Evolutionary conservation across 2,113 vertebrate species (phyloP).

Genomic region (Trogon melanurus): DNA sequence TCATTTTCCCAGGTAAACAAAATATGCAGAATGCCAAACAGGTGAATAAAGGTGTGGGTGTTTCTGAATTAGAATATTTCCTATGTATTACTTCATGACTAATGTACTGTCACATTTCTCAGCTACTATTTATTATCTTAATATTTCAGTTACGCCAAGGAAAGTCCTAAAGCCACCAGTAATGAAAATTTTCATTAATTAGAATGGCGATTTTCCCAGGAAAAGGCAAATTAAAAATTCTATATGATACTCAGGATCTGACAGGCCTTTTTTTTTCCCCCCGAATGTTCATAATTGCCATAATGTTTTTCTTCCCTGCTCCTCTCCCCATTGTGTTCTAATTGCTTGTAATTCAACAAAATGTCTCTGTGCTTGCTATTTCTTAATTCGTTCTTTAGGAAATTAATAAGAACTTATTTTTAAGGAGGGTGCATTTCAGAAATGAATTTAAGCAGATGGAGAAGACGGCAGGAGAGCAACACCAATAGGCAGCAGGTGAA

Average conservation of each 20-base stretch:
- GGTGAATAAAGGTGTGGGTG: not conserved
- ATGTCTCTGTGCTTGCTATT: not conserved
- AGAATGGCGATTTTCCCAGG: not conserved
- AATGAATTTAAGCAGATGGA: conserved; percentile 53
- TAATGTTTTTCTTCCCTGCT: not conserved
- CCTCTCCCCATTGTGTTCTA: not conserved
- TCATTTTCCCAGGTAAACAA: not conserved
- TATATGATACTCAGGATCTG: not conserved
- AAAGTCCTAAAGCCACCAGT: not conserved
- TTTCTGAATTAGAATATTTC: not conserved
- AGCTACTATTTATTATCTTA: not conserved
- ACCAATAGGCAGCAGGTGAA: conserved; percentile 47
- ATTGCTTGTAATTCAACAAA: conserved; percentile 27
- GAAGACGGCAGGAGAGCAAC: conserved; percentile 25
- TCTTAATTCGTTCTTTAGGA: conserved; percentile 10
- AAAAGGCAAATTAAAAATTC: not conserved
- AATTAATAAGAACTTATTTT: conserved; percentile 39
- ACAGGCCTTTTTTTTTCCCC: not conserved
- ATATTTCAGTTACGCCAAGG: not conserved
- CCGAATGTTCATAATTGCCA: not conserved
- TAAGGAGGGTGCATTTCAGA: not conserved
- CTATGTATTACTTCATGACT: not conserved
- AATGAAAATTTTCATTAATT: not conserved
- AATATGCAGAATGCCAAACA: not conserved
- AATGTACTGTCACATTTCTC: not conserved